phyloP scores from a whole-genome alignment of 2,888 invertebrate genomes.

The Stratiomys singularior region DNA sequence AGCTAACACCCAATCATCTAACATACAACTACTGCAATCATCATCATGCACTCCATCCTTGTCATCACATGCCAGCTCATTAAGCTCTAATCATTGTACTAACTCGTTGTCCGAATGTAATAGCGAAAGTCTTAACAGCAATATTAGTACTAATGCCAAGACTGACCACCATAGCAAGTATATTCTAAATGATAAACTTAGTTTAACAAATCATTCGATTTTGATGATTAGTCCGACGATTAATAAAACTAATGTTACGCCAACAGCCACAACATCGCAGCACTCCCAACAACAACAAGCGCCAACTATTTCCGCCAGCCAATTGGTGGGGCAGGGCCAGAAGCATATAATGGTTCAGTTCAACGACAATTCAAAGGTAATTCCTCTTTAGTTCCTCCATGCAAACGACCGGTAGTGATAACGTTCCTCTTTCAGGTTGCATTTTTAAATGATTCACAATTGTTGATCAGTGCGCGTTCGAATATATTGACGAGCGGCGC shows the following conservation, averaged over 20 bases:
- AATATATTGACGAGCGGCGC: conserved; percentile 47
- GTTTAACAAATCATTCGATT: conserved; percentile 49
- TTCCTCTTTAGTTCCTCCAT: neutral
- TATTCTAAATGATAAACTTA: conserved; percentile 50
- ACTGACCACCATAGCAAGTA: conserved; percentile 43
- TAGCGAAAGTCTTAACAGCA: conserved; percentile 48
- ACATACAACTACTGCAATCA: conserved; percentile 21
- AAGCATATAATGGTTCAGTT: conserved; percentile 61
- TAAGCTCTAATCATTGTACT: conserved; percentile 34
- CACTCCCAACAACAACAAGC: conserved; percentile 50
- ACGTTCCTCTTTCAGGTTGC: conserved; percentile 51
- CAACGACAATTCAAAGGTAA: conserved; percentile 62
- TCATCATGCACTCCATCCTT: conserved; percentile 33
- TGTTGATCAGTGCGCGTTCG: conserved; percentile 49
- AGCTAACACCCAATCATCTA: conserved; percentile 47
- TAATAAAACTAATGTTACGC: conserved; percentile 47
- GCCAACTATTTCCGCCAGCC: conserved; percentile 54
- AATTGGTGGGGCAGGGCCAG: conserved; percentile 56
- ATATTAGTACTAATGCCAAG: conserved; percentile 42
- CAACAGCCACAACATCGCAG: conserved; percentile 50
- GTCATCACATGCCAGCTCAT: conserved; percentile 41
- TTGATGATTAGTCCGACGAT: conserved; percentile 51
- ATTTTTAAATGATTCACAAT: conserved; percentile 54
- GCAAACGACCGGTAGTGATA: neutral
- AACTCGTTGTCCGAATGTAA: conserved; percentile 52